Conservation (phyloP, 2,888 invertebrate species). For the Apamea anceps region DNA sequence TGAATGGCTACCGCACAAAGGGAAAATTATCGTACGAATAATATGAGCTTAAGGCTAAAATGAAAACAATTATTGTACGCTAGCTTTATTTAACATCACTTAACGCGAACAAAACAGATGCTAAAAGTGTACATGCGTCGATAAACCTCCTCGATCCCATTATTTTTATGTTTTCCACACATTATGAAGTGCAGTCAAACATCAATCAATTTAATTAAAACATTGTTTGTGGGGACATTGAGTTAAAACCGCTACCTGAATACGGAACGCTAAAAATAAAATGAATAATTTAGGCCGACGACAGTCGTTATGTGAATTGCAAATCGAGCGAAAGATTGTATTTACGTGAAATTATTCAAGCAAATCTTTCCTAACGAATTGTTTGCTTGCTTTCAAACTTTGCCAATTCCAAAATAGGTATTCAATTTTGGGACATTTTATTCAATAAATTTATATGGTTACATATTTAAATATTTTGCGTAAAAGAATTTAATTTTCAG, state of each 20-base stretch:
- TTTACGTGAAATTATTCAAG: constrained; percentile 85
- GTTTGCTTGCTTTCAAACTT: constrained; percentile 84
- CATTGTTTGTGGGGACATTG: constrained; percentile 62
- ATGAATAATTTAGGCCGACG: constrained; percentile 78
- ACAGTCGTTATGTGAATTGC: constrained; percentile 84
- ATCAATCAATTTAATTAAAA: constrained; percentile 68
- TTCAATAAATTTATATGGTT: constrained; percentile 65
- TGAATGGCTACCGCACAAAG: constrained; percentile 26
- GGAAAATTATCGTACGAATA: constrained; percentile 28
- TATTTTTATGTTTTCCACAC: constrained; percentile 55
- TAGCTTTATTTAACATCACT: constrained; percentile 35
- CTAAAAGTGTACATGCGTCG: constrained; percentile 14
- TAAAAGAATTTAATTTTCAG: constrained; percentile 56
- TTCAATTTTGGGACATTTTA: constrained; percentile 68
- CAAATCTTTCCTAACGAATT: constrained; percentile 87
- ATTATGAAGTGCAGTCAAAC: constrained; percentile 64
- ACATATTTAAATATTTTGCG: constrained; percentile 49
- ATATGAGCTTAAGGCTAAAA: constrained; percentile 14
- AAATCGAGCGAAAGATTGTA: constrained; percentile 85
- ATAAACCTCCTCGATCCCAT: constrained; percentile 25
- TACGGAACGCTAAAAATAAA: constrained; percentile 73
- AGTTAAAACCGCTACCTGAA: constrained; percentile 66
- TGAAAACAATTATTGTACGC: constrained; percentile 13
- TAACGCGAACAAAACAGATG: constrained; percentile 13
- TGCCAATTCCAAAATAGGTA: constrained; percentile 78